Base-by-base conservation (phyloP, 1,140 invertebrate genomes). In the Nomia melanderi region DNA sequence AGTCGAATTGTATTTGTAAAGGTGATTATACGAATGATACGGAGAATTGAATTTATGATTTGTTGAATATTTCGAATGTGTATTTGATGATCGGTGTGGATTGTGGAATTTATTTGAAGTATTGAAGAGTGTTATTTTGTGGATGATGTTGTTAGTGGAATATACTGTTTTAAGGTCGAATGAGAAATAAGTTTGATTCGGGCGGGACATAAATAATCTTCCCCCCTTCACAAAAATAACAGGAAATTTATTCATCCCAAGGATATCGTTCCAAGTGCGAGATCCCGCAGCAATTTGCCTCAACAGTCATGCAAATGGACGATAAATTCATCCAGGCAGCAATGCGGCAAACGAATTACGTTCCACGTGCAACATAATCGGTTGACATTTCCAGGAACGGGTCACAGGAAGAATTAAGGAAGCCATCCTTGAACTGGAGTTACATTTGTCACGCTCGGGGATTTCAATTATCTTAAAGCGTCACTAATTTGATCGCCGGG, bases 321-420 rank as follows among this genome's bases (percentile, higher is more conserved):
- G 29, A 64, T 54, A 64, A 73, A 64, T 64, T 63, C 33, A 23
- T 7, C 3, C 33, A 53, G 33, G 14, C 3, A 2, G 25, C 14
- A 9, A 11, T 5, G 23, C 27, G 59, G 36, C 33, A 39, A 31
- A 63, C 27, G 44, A 63, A 23, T 64, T 29, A 53, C 31, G 44
- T 36, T 73, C 33, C 14, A 29, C 25, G 44, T 29, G 54, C 23
- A 12, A 59, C 31, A 33, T 59, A 29, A 59, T 17, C 56, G 12
- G 56, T 29, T 33, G 31, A 39, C n/a, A 23, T 72, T 17, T 50
- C 29, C 29, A 59, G 27, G 50, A 39, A 39, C 17, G 20, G 70
- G 59, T 63, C 59, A 54, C 41, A 31, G 29, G 31, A 63, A 33
- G 33, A 41, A 71, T 71, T n/a, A 64, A 36, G 14, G 36, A 27